Conservation (phyloP, 2,797 vertebrate species). For the Amniataba percoides region DNA sequence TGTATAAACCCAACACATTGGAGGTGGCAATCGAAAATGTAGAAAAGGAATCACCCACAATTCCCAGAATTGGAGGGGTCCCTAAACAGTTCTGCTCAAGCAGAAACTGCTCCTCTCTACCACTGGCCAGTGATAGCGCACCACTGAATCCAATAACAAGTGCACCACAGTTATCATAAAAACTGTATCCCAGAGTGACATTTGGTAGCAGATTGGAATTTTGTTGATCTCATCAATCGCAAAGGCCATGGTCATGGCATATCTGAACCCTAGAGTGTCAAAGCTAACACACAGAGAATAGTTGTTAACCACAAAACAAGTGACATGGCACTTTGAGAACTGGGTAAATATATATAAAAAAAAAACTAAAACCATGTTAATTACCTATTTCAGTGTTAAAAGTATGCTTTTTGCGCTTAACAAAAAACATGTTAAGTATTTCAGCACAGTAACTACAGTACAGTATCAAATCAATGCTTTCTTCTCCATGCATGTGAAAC, state of each 20-base stretch:
- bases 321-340: background rate
- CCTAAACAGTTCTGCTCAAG: conserved; percentile 48
- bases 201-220: conserved; percentile 77
- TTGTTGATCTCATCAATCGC: conserved; percentile 82
- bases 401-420: background rate
- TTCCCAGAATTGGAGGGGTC: conserved; percentile 61
- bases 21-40: conserved; percentile 62
- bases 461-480: too few relatives aligned
- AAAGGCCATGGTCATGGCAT: conserved; percentile 79
- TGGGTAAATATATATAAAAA: too few relatives aligned
- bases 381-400: background rate
- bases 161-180: conserved; percentile 81
- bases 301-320: background rate
- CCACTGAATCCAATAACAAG: conserved; percentile 77
- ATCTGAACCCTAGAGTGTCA: conserved; percentile 68
- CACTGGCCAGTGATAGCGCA: conserved; percentile 68
- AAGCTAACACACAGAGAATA: conserved; percentile 57
- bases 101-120: conserved; percentile 50
- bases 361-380: background rate
- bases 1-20: conserved; percentile 60
- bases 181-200: conserved; percentile 78
- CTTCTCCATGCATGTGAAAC: conserved; percentile 4
- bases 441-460: too few relatives aligned
- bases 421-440: too few relatives aligned
- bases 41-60: conserved; percentile 66